Conservation (phyloP, 2,888 invertebrate species). For the Cerastoderma edule region DNA sequence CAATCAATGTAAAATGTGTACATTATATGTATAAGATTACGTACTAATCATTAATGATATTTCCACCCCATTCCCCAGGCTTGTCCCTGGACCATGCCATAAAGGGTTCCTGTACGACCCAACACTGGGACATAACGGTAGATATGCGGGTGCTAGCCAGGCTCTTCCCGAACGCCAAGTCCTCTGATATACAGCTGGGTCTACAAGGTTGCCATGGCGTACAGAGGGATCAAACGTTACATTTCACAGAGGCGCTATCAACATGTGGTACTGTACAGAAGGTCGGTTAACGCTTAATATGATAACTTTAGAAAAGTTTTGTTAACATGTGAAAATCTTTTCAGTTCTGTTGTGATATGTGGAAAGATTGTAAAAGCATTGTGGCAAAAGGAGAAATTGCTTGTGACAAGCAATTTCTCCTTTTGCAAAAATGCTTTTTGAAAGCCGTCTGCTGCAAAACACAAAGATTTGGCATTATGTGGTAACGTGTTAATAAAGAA, state of each 20-base stretch:
- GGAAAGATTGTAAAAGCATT: no score
- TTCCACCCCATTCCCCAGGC: not conserved
- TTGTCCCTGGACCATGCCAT: conserved; percentile 9
- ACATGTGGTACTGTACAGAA: conserved; percentile 24
- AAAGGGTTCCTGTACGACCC: conserved; percentile 13
- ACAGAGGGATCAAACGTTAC: not conserved
- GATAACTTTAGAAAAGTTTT: no score
- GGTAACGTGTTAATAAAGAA: no score
- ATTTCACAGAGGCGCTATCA: conserved; percentile 12
- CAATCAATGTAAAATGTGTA: no score
- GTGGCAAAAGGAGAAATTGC: no score
- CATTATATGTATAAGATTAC: not conserved
- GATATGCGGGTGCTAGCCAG: conserved; percentile 26
- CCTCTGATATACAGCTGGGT: conserved; percentile 26
- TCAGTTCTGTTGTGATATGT: no score
- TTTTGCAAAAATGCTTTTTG: no score
- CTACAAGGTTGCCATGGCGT: conserved; percentile 13
- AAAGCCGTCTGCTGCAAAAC: no score
- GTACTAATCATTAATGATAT: not conserved
- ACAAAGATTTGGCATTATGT: no score
- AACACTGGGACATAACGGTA: conserved; percentile 26
- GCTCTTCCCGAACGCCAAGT: conserved; percentile 15
- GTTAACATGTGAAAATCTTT: no score
- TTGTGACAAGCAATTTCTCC: no score
- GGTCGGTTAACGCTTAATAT: no score